phyloP scores from a whole-genome alignment of 2,797 vertebrate species.

The Mormyrops boulengeri region DNA sequence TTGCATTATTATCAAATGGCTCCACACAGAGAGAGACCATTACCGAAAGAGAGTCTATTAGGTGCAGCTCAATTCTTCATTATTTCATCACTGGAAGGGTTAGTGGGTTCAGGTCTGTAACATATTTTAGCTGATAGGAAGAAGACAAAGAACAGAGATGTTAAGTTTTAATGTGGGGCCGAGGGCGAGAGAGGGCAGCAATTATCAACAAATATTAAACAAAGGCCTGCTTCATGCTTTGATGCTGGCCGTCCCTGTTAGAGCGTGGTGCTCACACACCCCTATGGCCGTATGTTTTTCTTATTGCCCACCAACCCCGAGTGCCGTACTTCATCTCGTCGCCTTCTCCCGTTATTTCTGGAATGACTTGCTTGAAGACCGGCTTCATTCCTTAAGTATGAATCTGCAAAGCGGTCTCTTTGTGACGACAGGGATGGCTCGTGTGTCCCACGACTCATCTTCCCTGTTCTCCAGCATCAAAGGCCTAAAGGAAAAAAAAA shows the following conservation, averaged over 20 bases:
- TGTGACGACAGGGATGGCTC: slow-evolving; percentile 33
- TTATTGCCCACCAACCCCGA: slow-evolving; percentile 1
- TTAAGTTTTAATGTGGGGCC: slow-evolving; percentile 12
- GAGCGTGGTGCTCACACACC: slow-evolving; percentile 37
- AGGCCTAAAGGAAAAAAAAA: slow-evolving; percentile 21
- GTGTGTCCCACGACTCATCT: slow-evolving; percentile 34
- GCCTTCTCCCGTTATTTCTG: background rate
- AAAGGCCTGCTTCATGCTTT: background rate
- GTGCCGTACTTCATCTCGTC: slow-evolving; percentile 16
- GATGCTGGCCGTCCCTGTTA: background rate
- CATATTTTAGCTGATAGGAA: slow-evolving; percentile 9
- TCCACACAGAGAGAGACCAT: slow-evolving; percentile 34
- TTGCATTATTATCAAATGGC: slow-evolving; percentile 20
- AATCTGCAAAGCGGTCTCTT: slow-evolving; percentile 22
- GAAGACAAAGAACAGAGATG: background rate
- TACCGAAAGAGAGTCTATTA: slow-evolving; percentile 37
- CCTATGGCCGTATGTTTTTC: slow-evolving; percentile 50
- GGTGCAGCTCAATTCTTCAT: slow-evolving; percentile 38
- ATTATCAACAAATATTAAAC: slow-evolving; percentile 14
- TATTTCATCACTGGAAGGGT: slow-evolving; percentile 29
- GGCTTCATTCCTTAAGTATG: slow-evolving; percentile 20
- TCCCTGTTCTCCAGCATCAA: slow-evolving; percentile 34
- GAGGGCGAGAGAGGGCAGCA: background rate
- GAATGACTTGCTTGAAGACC: background rate
- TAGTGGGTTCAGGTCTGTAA: slow-evolving; percentile 8